Evolutionary conservation across 2,113 vertebrate genomes (phyloP), one percentile per base, ranked within the genome.

Genomic region (Catharus minimus): DNA sequence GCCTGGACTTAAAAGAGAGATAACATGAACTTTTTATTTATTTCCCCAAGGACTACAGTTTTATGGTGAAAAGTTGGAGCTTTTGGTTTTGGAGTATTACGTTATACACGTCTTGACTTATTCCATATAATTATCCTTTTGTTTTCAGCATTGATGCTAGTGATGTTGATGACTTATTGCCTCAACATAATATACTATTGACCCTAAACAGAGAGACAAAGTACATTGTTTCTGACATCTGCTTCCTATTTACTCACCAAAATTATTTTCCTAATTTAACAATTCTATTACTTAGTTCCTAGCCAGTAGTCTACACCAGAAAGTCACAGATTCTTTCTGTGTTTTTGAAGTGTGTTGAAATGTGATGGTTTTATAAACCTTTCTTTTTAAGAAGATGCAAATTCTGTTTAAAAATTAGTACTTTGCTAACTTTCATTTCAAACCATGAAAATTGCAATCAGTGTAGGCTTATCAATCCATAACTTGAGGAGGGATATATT

Each of bases 221-320:
- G 52, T 66, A 92, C 27, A 30, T 56, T 86, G 23, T 67, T 28
- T 95, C 62, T 75, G 57, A 56, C 17, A 52, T 78, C 26, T 79
- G 23, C 75, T 92, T 71, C n/a, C 65, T 88, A 23, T 84, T 78
- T 44, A 64, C 82, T 86, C 41, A 67, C 18, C 57, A 88, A 74
- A 93, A 78, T 75, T 3, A 38, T 94, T 92, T 72, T 86, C 19
- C n/a, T 49, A 47, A 65, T 92, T 84, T 84, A 87, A 28, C 69
- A 71, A 32, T 15, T 76, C 0, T 60, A 28, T 0, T 5, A 50
- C 52, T 83, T 62, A 81, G 13, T 74, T 93, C 32, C 57, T 76
- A 32, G 38, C 24, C 46, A 10, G 13, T n/a, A 74, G 30, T 38
- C 16, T 49, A 18, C 72, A n/a, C n/a, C 24, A 86, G 20, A 71